Evolutionary conservation across 2,797 vertebrate species (phyloP).

Genomic region (Lepidocolaptes lacrymiger): DNA sequence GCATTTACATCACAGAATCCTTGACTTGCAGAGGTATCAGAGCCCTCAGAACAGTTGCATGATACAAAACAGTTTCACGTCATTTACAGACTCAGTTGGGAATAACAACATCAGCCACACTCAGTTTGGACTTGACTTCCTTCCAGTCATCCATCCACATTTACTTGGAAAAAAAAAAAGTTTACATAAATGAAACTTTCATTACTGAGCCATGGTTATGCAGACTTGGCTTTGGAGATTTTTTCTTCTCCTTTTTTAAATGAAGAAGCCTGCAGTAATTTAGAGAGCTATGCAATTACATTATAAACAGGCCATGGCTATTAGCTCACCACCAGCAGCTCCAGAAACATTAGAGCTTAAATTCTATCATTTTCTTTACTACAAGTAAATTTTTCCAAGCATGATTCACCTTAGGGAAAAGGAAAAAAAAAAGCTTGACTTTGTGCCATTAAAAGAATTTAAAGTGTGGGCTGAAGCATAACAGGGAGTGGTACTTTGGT

Average conservation of each 20-base stretch:
- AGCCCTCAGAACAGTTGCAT: neutral
- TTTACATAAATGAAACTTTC: neutral
- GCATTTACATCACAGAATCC: neutral
- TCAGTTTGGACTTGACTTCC: neutral
- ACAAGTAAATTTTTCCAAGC: conserved; percentile 16
- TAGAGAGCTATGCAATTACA: neutral
- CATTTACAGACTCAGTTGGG: neutral
- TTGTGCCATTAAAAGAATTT: conserved; percentile 33
- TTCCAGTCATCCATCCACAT: neutral
- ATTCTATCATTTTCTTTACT: neutral
- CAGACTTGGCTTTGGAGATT: neutral
- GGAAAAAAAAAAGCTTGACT: neutral
- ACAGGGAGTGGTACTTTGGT: conserved; percentile 37
- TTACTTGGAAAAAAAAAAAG: neutral
- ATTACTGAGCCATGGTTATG: neutral
- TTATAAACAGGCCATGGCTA: neutral
- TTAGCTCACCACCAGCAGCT: conserved; percentile 3
- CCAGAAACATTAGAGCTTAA: neutral
- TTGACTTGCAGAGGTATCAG: neutral
- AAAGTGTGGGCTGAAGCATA: conserved; percentile 23
- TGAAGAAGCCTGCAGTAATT: neutral
- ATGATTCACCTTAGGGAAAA: neutral
- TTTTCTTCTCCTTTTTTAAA: neutral
- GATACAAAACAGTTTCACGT: neutral
- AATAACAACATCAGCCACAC: neutral